Base-by-base conservation (phyloP, 2,888 invertebrate species). In the Acleris emargana region DNA sequence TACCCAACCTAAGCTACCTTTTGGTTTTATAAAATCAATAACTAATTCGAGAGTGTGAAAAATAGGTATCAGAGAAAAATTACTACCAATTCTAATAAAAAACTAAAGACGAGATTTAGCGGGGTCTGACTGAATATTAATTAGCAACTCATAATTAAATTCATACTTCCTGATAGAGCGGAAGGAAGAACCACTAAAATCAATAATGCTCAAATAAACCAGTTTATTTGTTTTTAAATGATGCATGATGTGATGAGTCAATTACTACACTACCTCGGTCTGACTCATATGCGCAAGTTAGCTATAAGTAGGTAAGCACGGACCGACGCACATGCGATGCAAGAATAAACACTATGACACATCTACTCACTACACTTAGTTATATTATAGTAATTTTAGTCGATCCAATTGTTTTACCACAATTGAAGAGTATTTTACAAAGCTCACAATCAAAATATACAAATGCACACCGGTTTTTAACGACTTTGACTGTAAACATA, bases 281-380 rank as follows among this genome's bases (percentile, higher is more conserved):
- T 89, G 88, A 89, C 78, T 89, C 90, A 89, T 82, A 74, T 74
- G 73, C 75, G 73, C 74, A 80, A 79, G 76, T 82, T 78, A 67
- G 72, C 73, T 74, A 72, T 72, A 76, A 76, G 73, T 76, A 77
- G 75, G 2, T 51, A 22, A 55, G 42, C 38, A 75, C 71, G 68
- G 47, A 72, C 67, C 66, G 58, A 70, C 38, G 45, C 17, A 45
- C 45, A 16, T 45, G 17, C 45, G 45, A n/a, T 71, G 79, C 79
- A 68, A 79, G 81, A 85, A 88, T 86, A 83, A 51, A 81, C 76
- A 72, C 71, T 68, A 78, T 91, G 91, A 91, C 89, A 86, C 89
- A 90, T 83, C 76, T 61, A 62, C 68, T 64, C n/a, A 54, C 51
- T 51, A 25, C 43, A 54, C 42, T 16, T 54, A 54, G 20, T 32